A percentile compares a stretch with the other conserved stretches of the same genome.
These are phyloP conservation scores for Porites cylindrica DNA, from an alignment of 92 coral and sea anemone genomes.

Conservation along the genomic window DNA sequence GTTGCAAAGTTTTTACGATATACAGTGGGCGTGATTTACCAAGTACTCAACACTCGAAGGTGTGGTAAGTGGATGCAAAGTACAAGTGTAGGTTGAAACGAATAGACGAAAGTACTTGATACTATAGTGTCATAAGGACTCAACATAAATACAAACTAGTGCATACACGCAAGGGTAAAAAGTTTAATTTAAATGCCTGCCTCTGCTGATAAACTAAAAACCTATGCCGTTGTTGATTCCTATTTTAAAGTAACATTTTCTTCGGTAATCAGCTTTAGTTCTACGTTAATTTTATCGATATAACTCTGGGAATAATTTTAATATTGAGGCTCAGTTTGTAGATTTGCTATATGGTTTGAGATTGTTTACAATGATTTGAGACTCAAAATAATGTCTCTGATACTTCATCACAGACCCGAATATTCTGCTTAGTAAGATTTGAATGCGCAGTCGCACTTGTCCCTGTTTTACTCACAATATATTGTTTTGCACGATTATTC, in stretches of 20 bases:
- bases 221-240: too few relatives aligned
- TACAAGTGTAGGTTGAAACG: conserved; percentile 30
- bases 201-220: too few relatives aligned
- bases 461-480: too few relatives aligned
- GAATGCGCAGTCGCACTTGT: too few relatives aligned
- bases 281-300: neutral
- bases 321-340: neutral
- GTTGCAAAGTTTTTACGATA: too few relatives aligned
- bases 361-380: neutral
- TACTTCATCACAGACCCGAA: too few relatives aligned
- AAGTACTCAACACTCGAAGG: too few relatives aligned
- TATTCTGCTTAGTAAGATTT: too few relatives aligned
- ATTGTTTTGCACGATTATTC: too few relatives aligned
- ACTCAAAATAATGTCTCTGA: too few relatives aligned
- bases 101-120: neutral
- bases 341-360: neutral
- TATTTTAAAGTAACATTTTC: neutral
- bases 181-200: too few relatives aligned
- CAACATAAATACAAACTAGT: neutral
- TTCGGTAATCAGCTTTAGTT: neutral
- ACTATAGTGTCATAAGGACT: neutral
- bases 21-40: too few relatives aligned
- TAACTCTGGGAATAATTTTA: neutral
- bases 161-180: neutral
- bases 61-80: neutral